A percentile compares a stretch with the other conserved stretches of the same genome.
phyloP scores from a whole-genome alignment of 2,797 vertebrate genomes.

The Megalops cyprinoides region DNA sequence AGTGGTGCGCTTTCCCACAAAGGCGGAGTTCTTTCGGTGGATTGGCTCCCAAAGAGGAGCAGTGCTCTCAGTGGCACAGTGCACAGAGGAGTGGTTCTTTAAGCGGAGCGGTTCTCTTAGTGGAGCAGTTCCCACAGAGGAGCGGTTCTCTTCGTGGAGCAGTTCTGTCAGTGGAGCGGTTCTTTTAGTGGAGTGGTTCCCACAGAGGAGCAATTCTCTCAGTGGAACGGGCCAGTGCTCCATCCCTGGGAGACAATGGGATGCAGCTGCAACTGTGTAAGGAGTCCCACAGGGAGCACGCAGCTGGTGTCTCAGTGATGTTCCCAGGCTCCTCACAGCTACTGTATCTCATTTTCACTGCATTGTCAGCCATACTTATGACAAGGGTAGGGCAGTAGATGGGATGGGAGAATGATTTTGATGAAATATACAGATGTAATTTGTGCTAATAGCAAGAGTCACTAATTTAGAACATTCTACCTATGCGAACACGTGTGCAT shows the following conservation, averaged over 20 bases:
- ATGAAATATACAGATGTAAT: not conserved
- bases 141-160: not conserved
- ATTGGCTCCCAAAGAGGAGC: no score
- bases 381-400: no score
- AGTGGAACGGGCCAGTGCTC: not conserved
- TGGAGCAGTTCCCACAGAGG: not conserved
- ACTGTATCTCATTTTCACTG: not conserved
- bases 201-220: no score
- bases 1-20: no score
- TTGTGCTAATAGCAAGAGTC: no score
- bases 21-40: no score
- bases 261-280: not conserved
- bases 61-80: no score
- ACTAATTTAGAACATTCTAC: no score
- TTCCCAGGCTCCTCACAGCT: no score
- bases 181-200: not conserved
- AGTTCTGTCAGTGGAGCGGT: not conserved
- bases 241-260: not conserved
- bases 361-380: not conserved
- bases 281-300: not conserved
- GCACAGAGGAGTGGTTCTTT: not conserved
- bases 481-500: not conserved
- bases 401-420: not conserved
- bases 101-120: not conserved
- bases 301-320: not conserved